Evolutionary conservation across 2,888 invertebrate genomes (phyloP).

Genomic region (Lordiphosa andalusiaca): DNA sequence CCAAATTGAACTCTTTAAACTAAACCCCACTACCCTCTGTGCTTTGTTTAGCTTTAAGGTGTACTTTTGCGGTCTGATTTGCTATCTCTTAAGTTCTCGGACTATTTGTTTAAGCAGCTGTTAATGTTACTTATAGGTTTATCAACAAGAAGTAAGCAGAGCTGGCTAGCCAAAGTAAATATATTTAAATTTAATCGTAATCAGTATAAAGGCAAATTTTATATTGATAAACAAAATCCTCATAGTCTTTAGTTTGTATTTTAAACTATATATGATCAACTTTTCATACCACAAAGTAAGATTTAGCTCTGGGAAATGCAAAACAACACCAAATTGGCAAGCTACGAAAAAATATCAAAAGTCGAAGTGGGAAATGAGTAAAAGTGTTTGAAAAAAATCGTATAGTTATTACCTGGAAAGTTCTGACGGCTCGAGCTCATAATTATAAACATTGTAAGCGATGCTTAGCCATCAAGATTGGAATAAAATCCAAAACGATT

Average conservation of each 20-base stretch:
- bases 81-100: slow-evolving; percentile 37
- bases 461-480: too few relatives aligned
- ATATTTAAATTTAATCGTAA: neutral
- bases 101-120: slow-evolving; percentile 17
- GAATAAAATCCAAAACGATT: too few relatives aligned
- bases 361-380: too few relatives aligned
- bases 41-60: slow-evolving; percentile 67
- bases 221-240: slow-evolving; percentile 24
- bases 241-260: slow-evolving; percentile 36
- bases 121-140: slow-evolving; percentile 19
- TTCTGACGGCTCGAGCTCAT: too few relatives aligned
- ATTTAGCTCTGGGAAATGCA: neutral
- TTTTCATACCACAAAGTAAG: neutral
- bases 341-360: too few relatives aligned
- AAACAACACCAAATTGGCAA: too few relatives aligned
- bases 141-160: neutral
- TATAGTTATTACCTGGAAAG: too few relatives aligned
- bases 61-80: slow-evolving; percentile 45
- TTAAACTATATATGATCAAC: slow-evolving; percentile 6
- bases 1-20: neutral
- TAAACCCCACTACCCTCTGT: slow-evolving; percentile 26
- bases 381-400: too few relatives aligned
- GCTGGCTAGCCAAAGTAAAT: too few relatives aligned
- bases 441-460: too few relatives aligned
- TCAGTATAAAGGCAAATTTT: slow-evolving; percentile 1